These are phyloP conservation scores for Chionomys nivalis DNA, from an alignment of 2,113 vertebrate genomes.

Conservation along the genomic window DNA sequence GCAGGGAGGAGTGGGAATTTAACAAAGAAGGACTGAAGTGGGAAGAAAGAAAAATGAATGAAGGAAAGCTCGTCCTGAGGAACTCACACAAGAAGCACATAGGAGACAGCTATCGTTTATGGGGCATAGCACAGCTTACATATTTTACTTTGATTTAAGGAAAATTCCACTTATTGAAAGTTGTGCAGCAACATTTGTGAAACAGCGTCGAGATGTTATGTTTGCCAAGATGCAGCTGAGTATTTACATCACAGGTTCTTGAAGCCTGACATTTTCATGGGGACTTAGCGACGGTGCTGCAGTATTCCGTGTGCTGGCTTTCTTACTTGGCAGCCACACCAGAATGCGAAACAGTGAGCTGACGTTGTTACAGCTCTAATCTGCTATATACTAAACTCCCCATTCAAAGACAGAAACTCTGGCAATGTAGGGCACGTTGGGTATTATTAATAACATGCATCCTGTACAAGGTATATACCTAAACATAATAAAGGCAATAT, in stretches of 20 bases:
- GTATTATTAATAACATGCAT: not conserved
- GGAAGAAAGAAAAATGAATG: not conserved
- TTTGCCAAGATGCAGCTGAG: slow-evolving; percentile 35
- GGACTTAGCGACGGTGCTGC: not conserved
- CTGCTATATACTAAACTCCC: not conserved
- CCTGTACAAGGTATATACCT: too few relatives aligned
- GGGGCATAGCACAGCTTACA: not conserved
- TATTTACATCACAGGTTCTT: slow-evolving; percentile 11
- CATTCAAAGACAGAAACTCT: not conserved
- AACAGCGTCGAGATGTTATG: not conserved
- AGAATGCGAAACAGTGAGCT: not conserved
- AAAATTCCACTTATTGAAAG: slow-evolving; percentile 26
- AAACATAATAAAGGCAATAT: too few relatives aligned
- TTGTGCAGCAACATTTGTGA: not conserved
- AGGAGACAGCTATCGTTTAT: not conserved
- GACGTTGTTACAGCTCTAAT: not conserved
- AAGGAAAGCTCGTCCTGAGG: not conserved
- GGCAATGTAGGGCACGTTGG: not conserved
- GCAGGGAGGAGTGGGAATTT: not conserved
- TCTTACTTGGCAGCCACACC: not conserved
- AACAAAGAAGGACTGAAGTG: not conserved
- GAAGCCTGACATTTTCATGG: slow-evolving; percentile 40
- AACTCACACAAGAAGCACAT: not conserved
- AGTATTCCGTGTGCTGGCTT: not conserved
- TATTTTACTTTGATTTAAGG: slow-evolving; percentile 51